Evolutionary conservation across 2,888 invertebrate genomes (phyloP).

Genomic region (Cerceris ruficornis): DNA sequence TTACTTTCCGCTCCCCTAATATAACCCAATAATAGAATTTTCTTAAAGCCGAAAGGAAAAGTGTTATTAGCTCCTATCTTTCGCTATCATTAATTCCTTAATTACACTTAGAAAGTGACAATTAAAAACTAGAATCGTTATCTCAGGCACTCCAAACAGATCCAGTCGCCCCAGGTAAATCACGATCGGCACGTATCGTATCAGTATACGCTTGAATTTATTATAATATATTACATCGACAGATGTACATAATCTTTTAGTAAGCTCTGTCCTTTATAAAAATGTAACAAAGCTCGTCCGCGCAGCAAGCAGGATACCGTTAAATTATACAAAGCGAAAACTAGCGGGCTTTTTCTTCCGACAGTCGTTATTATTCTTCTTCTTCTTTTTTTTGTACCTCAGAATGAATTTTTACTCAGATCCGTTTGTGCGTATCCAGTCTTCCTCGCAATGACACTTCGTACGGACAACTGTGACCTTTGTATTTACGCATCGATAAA

Average conservation of each 20-base stretch:
- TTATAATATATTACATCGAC: conserved; percentile 71
- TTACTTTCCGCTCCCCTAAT: no score
- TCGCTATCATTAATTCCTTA: no score
- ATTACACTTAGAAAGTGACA: no score
- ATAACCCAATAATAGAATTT: no score
- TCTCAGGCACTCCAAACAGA: no score
- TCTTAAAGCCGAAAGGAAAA: no score
- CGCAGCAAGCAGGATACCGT: conserved; percentile 74
- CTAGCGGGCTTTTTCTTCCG: conserved; percentile 55
- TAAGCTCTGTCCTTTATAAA: conserved; percentile 79
- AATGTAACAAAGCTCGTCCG: conserved; percentile 79
- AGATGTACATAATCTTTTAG: conserved; percentile 70
- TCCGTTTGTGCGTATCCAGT: conserved; percentile 48
- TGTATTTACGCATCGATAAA: no score
- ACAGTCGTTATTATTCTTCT: neutral
- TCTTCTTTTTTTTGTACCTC: conserved; percentile 35
- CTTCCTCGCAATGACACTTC: conserved; percentile 14
- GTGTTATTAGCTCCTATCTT: no score
- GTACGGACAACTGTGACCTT: conserved; percentile 10
- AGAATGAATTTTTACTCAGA: conserved; percentile 34
- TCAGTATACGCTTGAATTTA: conserved; percentile 44
- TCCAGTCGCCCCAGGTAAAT: no score
- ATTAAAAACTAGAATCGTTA: no score
- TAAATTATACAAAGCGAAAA: conserved; percentile 73
- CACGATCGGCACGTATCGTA: neutral